These are phyloP conservation scores for Lordiphosa fenestrarum DNA, from an alignment of 2,888 invertebrate species.

Conservation along the genomic window DNA sequence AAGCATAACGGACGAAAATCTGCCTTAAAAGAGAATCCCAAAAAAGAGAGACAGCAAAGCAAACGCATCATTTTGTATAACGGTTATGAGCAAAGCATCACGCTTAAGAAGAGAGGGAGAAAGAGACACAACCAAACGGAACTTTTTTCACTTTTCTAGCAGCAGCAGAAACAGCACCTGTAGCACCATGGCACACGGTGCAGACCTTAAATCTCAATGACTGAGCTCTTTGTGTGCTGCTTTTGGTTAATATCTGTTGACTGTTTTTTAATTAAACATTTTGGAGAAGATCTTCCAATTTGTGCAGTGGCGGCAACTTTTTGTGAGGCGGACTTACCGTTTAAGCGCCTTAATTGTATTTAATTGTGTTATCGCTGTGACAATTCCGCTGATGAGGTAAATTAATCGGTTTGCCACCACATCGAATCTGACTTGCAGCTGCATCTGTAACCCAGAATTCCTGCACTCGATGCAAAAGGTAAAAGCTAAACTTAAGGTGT, in stretches of 20 bases:
- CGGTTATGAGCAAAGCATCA: conserved; percentile 47
- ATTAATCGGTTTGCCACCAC: conserved; percentile 63
- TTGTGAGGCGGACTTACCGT: conserved; percentile 55
- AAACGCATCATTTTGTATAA: conserved; percentile 63
- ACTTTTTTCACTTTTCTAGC: conserved; percentile 70
- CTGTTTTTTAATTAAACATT: conserved; percentile 62
- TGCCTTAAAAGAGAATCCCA: conserved; percentile 41
- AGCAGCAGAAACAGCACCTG: conserved; percentile 57
- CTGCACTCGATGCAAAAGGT: no score
- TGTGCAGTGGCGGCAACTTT: conserved; percentile 38
- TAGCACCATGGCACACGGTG: conserved; percentile 36
- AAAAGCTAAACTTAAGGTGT: no score
- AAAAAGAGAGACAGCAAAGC: conserved; percentile 37
- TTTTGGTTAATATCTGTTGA: conserved; percentile 44
- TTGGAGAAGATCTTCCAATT: conserved; percentile 20
- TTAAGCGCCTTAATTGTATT: conserved; percentile 71
- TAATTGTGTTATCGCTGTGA: conserved; percentile 68
- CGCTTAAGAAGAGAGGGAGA: conserved; percentile 34
- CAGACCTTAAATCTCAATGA: conserved; percentile 44
- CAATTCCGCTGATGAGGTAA: conserved; percentile 53
- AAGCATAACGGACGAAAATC: conserved; percentile 51
- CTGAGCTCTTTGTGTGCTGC: conserved; percentile 42
- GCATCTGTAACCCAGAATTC: conserved; percentile 1
- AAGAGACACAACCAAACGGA: conserved; percentile 42
- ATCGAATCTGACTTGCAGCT: conserved; percentile 11